Evolutionary conservation across 2,113 vertebrate genomes (phyloP).

Genomic region (Elgaria multicarinata): DNA sequence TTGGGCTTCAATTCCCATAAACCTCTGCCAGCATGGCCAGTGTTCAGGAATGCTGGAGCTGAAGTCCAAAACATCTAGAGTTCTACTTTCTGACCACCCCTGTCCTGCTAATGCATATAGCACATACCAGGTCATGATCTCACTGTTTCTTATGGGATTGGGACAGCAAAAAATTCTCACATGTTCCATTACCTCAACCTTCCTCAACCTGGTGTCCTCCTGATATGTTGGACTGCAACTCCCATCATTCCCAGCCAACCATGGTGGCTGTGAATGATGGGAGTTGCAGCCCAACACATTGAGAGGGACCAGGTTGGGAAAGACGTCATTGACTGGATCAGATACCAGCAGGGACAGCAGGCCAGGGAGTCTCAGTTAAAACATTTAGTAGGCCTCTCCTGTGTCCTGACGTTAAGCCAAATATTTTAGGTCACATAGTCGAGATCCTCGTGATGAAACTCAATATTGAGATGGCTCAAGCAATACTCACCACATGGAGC

Average conservation of each 20-base stretch:
- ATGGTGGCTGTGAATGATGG: too few relatives aligned
- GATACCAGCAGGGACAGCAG: slow-evolving; percentile 64
- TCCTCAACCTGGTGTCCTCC: too few relatives aligned
- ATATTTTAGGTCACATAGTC: slow-evolving; percentile 70
- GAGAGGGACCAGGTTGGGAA: too few relatives aligned
- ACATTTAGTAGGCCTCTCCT: slow-evolving; percentile 50
- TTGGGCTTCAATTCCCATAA: too few relatives aligned
- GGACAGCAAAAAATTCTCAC: slow-evolving; percentile 76
- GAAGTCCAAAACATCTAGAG: too few relatives aligned
- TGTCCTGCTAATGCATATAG: slow-evolving; percentile 16
- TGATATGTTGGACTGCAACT: too few relatives aligned
- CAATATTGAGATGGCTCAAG: slow-evolving; percentile 59
- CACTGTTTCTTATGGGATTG: slow-evolving; percentile 37
- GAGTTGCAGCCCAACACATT: too few relatives aligned
- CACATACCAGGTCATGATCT: slow-evolving; percentile 12
- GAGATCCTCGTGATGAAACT: slow-evolving; percentile 67
- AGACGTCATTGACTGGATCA: slow-evolving; percentile 43
- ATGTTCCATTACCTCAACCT: slow-evolving; percentile 51
- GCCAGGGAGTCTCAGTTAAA: slow-evolving; percentile 58
- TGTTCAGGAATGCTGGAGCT: too few relatives aligned
- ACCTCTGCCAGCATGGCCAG: too few relatives aligned
- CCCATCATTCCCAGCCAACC: too few relatives aligned
- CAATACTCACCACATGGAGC: slow-evolving; percentile 56
- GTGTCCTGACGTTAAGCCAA: slow-evolving; percentile 69
- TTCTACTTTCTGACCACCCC: neutral